Conservation (phyloP, 2,888 invertebrate species). For the Ophraella communa region DNA sequence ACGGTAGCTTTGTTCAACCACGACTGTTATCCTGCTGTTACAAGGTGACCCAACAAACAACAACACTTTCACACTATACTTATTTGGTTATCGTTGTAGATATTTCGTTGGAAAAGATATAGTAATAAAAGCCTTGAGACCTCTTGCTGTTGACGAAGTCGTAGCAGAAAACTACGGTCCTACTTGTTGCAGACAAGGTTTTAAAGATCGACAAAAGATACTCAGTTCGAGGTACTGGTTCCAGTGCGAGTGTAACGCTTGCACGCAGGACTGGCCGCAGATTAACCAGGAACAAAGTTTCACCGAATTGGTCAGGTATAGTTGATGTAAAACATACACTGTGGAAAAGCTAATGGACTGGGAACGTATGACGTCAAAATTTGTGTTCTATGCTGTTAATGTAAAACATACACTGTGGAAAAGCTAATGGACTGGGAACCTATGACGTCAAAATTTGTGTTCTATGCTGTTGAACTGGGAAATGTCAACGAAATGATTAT, state of each 20-base stretch:
- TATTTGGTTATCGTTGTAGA: constrained; percentile 58
- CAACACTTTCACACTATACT: not conserved
- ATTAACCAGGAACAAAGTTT: constrained; percentile 63
- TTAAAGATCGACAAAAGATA: constrained; percentile 68
- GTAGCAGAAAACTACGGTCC: constrained; percentile 87
- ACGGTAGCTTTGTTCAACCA: constrained; percentile 84
- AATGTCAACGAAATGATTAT: too few relatives aligned
- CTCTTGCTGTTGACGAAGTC: constrained; percentile 69
- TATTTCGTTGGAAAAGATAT: constrained; percentile 78
- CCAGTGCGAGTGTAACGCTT: constrained; percentile 74
- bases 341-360: too few relatives aligned
- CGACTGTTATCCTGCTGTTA: constrained; percentile 80
- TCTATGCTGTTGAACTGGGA: too few relatives aligned
- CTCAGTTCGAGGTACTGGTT: constrained; percentile 81
- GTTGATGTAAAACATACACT: too few relatives aligned
- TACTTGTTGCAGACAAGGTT: constrained; percentile 68
- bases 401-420: too few relatives aligned
- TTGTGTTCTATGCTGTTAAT: too few relatives aligned
- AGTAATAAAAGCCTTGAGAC: constrained; percentile 72
- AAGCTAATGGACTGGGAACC: too few relatives aligned
- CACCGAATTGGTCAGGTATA: constrained; percentile 57
- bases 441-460: too few relatives aligned
- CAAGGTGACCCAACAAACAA: too few relatives aligned
- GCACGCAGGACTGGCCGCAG: constrained; percentile 77
- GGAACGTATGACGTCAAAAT: too few relatives aligned